Base-by-base conservation (phyloP, 1,140 invertebrate species). In the Magallana gigas region DNA sequence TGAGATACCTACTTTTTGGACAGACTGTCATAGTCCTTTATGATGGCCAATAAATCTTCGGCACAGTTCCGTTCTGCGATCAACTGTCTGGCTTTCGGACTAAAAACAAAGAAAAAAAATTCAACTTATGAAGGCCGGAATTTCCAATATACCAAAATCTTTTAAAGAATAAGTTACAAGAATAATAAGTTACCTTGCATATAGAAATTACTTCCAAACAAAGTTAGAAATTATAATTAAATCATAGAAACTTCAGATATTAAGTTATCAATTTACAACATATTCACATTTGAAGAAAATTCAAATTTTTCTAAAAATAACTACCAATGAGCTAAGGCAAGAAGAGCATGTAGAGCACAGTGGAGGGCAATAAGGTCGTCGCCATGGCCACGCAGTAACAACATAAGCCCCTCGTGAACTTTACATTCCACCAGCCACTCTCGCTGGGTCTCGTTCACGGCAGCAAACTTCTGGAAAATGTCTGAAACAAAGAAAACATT, bases 381-480 rank as follows among this genome's bases (percentile, higher is more conserved):
- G n/a, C 88, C 89, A 76, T 87, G 82, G n/a, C 86, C 83, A 57
- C 83, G 86, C 16, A 87, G 64, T 18, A 87, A 16, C 14, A 89
- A 23, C 29, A 88, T 80, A 36, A 89, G 88, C 0, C 85, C 82
- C 87, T 90, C 90, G 86, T 94, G 93, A 57, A 91, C 92, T 48
- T 92, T 90, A 91, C 90, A 92, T 11, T 91, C 89, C 48, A 93
- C 90, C 36, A 94, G 87, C 91, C 90, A 92, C 85, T 94, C 92
- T 90, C 93, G 90, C 64, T 93, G 93, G 83, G 88, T 85, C 85
- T 93, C 92, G 18, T 90, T 91, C 7, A 91, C 84, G 9, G 91
- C 88, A 56, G 93, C 93, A 64, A 94, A 87, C 91, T 94, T 94
- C 88, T 94, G 94, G 90, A 94, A 94, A 64, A 94, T 94, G 89